These are phyloP conservation scores for Tuberolachnus salignus DNA, from an alignment of 2,888 invertebrate genomes.

Conservation along the genomic window DNA sequence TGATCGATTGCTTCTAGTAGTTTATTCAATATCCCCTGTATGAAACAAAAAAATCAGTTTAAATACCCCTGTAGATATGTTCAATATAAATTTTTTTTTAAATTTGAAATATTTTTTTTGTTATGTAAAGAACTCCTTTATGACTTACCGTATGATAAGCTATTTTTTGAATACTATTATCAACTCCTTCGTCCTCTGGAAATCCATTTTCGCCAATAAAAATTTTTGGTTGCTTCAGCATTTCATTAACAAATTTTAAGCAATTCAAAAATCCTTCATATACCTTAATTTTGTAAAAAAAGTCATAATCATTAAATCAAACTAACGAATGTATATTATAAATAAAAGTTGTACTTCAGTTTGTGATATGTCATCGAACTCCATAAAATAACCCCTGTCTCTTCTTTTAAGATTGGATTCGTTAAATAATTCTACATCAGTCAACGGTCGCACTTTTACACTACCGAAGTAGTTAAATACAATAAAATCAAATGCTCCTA, in stretches of 20 bases:
- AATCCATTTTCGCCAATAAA: neutral
- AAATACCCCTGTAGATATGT: too few relatives aligned
- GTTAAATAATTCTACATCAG: neutral
- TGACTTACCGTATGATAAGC: neutral
- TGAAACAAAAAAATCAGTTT: too few relatives aligned
- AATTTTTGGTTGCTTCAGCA: constrained; percentile 12
- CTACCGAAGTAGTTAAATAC: neutral
- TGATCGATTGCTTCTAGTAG: constrained; percentile 1
- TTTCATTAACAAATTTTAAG: neutral
- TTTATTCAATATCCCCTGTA: neutral
- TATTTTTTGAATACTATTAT: neutral
- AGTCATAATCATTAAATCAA: too few relatives aligned
- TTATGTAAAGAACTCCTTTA: too few relatives aligned
- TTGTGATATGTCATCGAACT: neutral
- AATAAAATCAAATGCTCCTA: neutral
- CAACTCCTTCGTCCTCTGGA: neutral
- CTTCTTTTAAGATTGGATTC: constrained; percentile 12
- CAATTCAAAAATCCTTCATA: constrained; percentile 18
- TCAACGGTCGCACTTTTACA: constrained; percentile 14
- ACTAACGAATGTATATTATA: too few relatives aligned
- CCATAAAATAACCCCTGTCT: constrained; percentile 13
- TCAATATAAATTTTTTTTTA: neutral
- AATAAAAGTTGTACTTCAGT: neutral
- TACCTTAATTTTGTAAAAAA: neutral
- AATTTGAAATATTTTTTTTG: neutral